Evolutionary conservation across 2,113 vertebrate species (phyloP).

Genomic region (Festucalex cinctus): DNA sequence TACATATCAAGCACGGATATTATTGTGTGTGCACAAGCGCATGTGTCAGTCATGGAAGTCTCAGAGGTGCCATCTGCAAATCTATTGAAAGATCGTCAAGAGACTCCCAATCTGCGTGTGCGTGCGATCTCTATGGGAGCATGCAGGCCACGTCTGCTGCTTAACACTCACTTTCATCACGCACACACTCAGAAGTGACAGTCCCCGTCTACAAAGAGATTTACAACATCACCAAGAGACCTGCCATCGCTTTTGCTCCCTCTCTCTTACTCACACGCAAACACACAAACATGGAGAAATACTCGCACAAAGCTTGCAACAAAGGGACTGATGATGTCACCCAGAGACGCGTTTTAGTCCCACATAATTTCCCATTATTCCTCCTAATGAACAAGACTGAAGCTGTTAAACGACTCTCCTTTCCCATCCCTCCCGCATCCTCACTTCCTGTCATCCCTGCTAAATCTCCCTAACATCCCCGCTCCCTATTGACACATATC

Average conservation of each 20-base stretch:
- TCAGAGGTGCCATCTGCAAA: conserved; percentile 51
- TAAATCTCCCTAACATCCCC: conserved; percentile 49
- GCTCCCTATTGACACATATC: conserved; percentile 52
- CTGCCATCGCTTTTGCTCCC: conserved; percentile 49
- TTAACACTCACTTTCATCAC: conserved; percentile 73
- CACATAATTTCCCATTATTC: conserved; percentile 66
- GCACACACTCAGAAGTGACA: conserved; percentile 71
- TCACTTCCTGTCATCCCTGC: conserved; percentile 48
- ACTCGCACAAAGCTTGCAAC: conserved; percentile 44
- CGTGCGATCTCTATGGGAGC: conserved; percentile 55
- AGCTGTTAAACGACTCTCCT: conserved; percentile 53
- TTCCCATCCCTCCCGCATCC: conserved; percentile 32
- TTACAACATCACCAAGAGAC: conserved; percentile 69
- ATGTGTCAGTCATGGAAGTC: conserved; percentile 35
- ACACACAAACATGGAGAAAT: conserved; percentile 47
- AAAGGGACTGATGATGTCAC: conserved; percentile 61
- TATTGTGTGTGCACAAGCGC: conserved; percentile 9
- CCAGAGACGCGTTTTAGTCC: conserved; percentile 60
- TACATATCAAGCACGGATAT: conserved; percentile 14
- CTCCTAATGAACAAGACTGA: conserved; percentile 64
- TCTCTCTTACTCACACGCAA: conserved; percentile 14
- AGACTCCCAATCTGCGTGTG: conserved; percentile 39
- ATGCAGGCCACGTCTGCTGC: conserved; percentile 56
- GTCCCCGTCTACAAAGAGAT: conserved; percentile 71
- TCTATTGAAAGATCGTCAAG: conserved; percentile 59